These are phyloP conservation scores for Sebastes fasciatus DNA, from an alignment of 2,113 vertebrate species.

Conservation along the genomic window DNA sequence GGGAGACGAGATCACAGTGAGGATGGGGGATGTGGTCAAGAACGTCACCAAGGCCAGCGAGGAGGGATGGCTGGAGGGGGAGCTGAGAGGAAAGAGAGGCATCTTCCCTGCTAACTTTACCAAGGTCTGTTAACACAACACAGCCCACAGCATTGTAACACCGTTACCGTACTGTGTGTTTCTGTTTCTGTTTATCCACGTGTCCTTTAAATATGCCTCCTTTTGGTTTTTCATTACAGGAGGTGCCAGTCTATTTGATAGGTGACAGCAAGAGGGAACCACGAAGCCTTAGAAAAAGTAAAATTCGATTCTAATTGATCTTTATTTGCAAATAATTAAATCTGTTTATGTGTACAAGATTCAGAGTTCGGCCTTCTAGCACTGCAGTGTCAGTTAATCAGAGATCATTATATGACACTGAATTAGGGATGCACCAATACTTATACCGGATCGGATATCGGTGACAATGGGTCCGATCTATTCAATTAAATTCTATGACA, in stretches of 20 bases:
- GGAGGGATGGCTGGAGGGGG: conserved; percentile 88
- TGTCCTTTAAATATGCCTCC: not conserved
- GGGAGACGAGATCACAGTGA: conserved; percentile 83
- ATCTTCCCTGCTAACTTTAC: conserved; percentile 87
- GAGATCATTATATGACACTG: not conserved
- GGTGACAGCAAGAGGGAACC: conserved; percentile 80
- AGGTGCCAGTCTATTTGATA: conserved; percentile 80
- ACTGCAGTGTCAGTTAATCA: not conserved
- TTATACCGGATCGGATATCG: too few species aligned
- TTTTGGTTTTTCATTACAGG: conserved; percentile 70
- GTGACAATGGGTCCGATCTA: too few species aligned
- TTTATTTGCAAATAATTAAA: not conserved
- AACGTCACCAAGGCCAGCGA: conserved; percentile 79
- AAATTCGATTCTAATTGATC: not conserved
- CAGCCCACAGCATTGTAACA: not conserved
- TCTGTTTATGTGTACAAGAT: not conserved
- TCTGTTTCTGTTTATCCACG: not conserved
- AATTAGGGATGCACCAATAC: too few species aligned
- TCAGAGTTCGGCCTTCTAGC: not conserved
- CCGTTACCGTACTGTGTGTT: not conserved
- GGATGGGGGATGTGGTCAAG: conserved; percentile 85
- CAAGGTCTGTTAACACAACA: conserved; percentile 74
- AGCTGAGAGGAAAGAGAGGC: conserved; percentile 83
- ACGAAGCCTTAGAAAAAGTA: conserved; percentile 83
- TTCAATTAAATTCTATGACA: too few species aligned